Conservation (phyloP, 2,797 vertebrate genomes). For the Propithecus deckenii region DNA sequence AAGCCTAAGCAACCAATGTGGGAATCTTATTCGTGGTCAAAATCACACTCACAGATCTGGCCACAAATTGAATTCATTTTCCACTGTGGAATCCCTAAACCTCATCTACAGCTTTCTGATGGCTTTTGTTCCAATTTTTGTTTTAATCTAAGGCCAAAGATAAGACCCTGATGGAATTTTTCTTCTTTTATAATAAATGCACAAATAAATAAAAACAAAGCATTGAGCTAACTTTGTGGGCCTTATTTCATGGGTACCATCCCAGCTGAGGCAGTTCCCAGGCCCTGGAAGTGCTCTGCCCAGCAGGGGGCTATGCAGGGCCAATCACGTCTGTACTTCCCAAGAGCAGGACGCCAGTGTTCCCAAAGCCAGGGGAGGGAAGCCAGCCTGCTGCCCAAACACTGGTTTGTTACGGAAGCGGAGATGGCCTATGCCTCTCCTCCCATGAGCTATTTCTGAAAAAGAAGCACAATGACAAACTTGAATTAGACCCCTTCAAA, state of each 20-base stretch:
- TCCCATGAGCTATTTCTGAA: background rate
- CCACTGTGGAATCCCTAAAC: background rate
- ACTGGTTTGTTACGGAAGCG: background rate
- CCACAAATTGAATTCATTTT: constrained; percentile 10
- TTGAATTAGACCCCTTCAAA: background rate
- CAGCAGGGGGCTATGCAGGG: background rate
- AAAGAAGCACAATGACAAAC: background rate
- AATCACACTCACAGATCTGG: background rate
- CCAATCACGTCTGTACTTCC: background rate
- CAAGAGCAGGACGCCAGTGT: background rate
- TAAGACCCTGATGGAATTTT: background rate
- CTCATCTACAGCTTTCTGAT: background rate
- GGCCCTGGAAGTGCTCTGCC: background rate
- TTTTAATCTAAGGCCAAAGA: background rate
- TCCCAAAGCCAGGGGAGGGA: background rate
- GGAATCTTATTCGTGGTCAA: background rate
- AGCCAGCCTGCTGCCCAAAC: background rate
- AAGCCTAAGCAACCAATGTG: background rate
- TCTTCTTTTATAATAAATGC: background rate
- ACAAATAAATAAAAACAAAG: background rate
- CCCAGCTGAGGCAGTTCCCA: background rate
- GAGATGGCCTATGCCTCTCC: background rate
- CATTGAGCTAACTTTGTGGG: background rate
- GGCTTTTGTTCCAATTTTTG: constrained; percentile 6
- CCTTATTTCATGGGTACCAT: background rate